Evolutionary conservation across 2,888 invertebrate genomes (phyloP), one percentile per base, ranked within the genome.

Genomic region (Drosophila histrio): DNA sequence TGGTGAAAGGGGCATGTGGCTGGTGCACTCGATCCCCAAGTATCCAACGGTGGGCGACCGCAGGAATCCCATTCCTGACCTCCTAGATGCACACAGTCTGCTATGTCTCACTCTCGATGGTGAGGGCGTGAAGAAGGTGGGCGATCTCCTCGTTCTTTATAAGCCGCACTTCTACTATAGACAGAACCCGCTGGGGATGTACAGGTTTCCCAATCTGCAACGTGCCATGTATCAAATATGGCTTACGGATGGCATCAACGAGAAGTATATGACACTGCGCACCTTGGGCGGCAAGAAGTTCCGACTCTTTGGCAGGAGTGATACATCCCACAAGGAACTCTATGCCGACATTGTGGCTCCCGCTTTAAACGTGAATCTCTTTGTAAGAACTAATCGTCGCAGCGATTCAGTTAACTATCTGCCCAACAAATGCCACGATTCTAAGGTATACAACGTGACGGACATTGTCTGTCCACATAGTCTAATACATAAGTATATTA

Each of bases 21-120:
- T 99, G 61, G 94, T 98, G 38, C 98, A 99, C 92, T 98, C 98
- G 15, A 96, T 98, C n/a, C 99, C 99, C 0, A 94, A 95, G 81
- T 99, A 95, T 92, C 98, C 98, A 1, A 93, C 94, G 0, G 79
- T 89, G 44, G 72, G 91, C 0, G 92, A 92, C 13, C 95, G 95
- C 84, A 89, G 84, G 17, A 98, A 96, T 92, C 97, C 98, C 0
- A 64, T 92, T 0, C 95, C 94, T 1, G 98, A 96, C 0, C 92
- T 93, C 73, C 92, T 92, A 19, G 96, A 95, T 89, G 98, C 98
- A 0, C 98, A 99, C 91, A 95, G 96, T 49, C 95, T 97, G 79
- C 93, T 99, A 6, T 99, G 99, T 90, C 93, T 98, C 53, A 95
- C 96, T 0, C 92, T 97, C 8, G 93, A 94, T 70, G 92, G 94